phyloP scores from a whole-genome alignment of 2,888 invertebrate genomes.

The Vannuccia rotundouncinata region DNA sequence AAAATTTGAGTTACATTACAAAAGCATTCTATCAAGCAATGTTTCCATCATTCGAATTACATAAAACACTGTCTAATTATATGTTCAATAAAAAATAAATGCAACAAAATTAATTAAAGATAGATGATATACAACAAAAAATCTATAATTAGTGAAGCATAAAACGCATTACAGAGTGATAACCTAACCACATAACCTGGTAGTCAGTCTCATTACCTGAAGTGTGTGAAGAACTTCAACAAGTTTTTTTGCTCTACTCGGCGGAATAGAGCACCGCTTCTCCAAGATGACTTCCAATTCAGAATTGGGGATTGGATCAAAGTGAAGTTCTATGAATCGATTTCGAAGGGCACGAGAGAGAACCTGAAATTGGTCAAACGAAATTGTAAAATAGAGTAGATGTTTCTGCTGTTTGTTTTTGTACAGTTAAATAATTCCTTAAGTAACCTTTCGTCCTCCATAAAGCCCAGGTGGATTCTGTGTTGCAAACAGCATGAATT shows the following conservation, averaged over 20 bases:
- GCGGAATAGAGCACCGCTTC: conserved; percentile 76
- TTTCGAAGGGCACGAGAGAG: conserved; percentile 92
- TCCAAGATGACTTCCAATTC: conserved; percentile 84
- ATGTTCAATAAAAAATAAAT: too few relatives aligned
- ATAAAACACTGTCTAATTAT: too few relatives aligned
- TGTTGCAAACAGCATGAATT: conserved; percentile 95
- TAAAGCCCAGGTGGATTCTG: conserved; percentile 91
- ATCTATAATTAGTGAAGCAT: too few relatives aligned
- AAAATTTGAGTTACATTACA: too few relatives aligned
- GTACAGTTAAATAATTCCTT: too few relatives aligned
- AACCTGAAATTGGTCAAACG: conserved; percentile 43
- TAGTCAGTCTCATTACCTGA: conserved; percentile 68
- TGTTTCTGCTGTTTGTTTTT: too few relatives aligned
- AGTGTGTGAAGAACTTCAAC: conserved; percentile 78
- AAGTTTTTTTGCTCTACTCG: conserved; percentile 79
- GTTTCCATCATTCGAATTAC: too few relatives aligned
- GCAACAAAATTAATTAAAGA: too few relatives aligned
- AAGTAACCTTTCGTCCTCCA: conserved; percentile 88
- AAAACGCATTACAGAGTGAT: too few relatives aligned
- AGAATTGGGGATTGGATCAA: conserved; percentile 76
- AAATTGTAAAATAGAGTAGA: conserved; percentile 52
- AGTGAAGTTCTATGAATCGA: conserved; percentile 91
- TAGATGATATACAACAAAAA: too few relatives aligned
- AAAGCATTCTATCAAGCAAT: too few relatives aligned
- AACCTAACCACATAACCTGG: too few relatives aligned